These are phyloP conservation scores for Oophaga sylvatica DNA, from an alignment of 2,797 vertebrate genomes.

Conservation along the genomic window DNA sequence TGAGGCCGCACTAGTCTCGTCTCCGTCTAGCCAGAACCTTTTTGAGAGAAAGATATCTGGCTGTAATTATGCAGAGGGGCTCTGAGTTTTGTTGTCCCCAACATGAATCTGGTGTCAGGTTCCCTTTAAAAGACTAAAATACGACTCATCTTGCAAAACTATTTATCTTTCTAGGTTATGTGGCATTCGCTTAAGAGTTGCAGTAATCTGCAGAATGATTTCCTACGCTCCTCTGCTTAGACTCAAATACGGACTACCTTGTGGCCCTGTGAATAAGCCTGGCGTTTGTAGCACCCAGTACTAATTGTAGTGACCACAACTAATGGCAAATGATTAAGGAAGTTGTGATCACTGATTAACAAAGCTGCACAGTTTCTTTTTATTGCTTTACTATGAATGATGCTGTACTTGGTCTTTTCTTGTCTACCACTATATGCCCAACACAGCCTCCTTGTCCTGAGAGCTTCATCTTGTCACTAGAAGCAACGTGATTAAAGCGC, in stretches of 20 bases:
- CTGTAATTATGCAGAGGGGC: too few species aligned
- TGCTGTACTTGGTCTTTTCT: background rate
- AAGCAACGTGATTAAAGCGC: slow-evolving; percentile 15
- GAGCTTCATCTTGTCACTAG: slow-evolving; percentile 15
- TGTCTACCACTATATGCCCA: background rate
- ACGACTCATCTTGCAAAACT: too few species aligned
- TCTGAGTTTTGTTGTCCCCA: too few species aligned
- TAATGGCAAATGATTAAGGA: background rate
- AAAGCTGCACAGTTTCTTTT: background rate
- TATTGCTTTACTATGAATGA: background rate
- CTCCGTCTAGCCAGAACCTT: too few species aligned
- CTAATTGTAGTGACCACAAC: background rate
- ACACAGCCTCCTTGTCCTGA: background rate
- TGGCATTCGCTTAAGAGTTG: background rate
- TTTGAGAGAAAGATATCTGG: too few species aligned
- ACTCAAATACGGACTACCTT: too few species aligned
- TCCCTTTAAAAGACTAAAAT: too few species aligned
- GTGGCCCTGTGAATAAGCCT: background rate
- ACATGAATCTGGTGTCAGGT: too few species aligned
- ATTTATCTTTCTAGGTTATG: background rate
- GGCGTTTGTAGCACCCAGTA: background rate
- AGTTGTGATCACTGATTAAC: background rate
- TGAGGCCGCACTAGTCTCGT: too few species aligned
- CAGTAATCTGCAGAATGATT: background rate
- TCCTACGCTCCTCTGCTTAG: too few species aligned